Conservation (phyloP, 2,888 invertebrate genomes). For the Mythimna impura region DNA sequence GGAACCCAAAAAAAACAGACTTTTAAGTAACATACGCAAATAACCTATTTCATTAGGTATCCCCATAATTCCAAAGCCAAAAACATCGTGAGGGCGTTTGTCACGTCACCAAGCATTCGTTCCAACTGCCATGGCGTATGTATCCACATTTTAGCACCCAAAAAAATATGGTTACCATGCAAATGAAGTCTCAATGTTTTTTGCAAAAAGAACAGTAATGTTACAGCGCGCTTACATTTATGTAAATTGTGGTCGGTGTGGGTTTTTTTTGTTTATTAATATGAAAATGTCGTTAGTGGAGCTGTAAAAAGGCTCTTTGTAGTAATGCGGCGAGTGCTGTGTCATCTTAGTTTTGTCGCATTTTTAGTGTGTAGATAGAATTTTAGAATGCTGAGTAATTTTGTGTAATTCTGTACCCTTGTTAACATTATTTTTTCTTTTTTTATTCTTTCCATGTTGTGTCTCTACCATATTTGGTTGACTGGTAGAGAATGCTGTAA, state of each 20-base stretch:
- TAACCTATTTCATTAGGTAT: not conserved
- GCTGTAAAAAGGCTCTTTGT: conserved; percentile 32
- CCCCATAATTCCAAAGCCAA: not conserved
- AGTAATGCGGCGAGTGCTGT: conserved; percentile 25
- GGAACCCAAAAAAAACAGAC: no score
- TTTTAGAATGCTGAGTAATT: conserved; percentile 17
- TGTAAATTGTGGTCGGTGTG: conserved; percentile 57
- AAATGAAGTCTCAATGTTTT: conserved; percentile 63
- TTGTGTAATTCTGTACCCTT: not conserved
- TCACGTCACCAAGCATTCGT: not conserved
- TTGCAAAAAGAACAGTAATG: conserved; percentile 61
- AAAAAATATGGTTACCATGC: conserved; percentile 64
- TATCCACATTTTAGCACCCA: conserved; percentile 42
- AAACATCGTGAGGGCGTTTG: not conserved
- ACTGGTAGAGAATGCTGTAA: no score
- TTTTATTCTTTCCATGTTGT: no score
- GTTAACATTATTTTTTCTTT: no score
- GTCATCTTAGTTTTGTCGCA: conserved; percentile 30
- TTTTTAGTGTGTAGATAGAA: conserved; percentile 14
- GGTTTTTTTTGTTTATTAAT: conserved; percentile 60
- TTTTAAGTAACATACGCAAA: no score
- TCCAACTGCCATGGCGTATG: conserved; percentile 13
- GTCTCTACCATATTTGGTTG: no score
- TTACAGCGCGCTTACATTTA: conserved; percentile 63
- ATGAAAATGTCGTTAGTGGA: conserved; percentile 63